phyloP scores from a whole-genome alignment of 1,140 invertebrate species.

The Macrocentrus cingulum region DNA sequence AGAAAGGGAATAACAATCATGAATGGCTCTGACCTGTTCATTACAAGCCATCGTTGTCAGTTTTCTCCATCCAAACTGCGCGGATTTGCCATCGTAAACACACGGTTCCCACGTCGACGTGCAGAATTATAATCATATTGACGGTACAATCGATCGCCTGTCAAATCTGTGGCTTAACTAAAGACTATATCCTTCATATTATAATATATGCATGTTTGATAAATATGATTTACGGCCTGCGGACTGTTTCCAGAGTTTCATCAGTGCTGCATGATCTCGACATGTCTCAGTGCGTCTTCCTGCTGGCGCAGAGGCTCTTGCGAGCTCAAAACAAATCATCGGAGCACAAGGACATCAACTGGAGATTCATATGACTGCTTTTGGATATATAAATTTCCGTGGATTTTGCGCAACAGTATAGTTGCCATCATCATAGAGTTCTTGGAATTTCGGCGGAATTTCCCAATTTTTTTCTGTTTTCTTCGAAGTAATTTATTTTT shows the following conservation, averaged over 20 bases:
- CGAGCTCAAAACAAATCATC: neutral
- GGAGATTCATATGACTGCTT: constrained; percentile 2
- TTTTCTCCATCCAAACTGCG: neutral
- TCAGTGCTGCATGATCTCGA: neutral
- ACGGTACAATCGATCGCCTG: constrained; percentile 4
- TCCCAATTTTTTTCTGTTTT: neutral
- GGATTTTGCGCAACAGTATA: too few relatives aligned
- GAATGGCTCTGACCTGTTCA: neutral
- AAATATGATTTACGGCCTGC: neutral
- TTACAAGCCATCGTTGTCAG: neutral
- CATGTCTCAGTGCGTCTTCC: neutral
- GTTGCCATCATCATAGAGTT: neutral
- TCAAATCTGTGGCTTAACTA: neutral
- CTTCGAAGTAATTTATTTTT: neutral
- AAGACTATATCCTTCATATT: neutral
- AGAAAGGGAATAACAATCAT: neutral
- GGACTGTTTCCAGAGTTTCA: too few relatives aligned
- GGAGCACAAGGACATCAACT: constrained; percentile 1
- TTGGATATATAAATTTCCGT: neutral
- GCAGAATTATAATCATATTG: constrained; percentile 17
- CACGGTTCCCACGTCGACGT: constrained; percentile 16
- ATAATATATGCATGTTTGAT: neutral
- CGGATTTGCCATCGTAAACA: neutral
- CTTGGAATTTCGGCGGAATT: neutral
- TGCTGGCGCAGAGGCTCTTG: neutral